Evolutionary conservation across 2,888 invertebrate species (phyloP).

Genomic region (Bimastos eiseni): DNA sequence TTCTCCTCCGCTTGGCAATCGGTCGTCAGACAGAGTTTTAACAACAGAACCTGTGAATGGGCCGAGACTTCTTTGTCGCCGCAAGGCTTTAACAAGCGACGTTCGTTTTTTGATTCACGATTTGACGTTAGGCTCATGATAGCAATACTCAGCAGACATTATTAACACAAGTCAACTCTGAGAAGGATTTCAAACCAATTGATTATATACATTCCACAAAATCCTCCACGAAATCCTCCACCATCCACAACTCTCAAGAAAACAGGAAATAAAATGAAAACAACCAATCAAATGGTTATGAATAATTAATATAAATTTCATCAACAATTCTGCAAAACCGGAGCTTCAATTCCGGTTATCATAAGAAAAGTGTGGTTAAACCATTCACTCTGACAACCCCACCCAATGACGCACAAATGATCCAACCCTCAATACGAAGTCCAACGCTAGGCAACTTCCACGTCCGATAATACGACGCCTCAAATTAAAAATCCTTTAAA

Average conservation of each 20-base stretch:
- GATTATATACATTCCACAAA: background rate
- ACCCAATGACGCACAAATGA: background rate
- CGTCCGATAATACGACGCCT: background rate
- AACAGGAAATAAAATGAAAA: background rate
- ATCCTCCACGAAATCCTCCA: background rate
- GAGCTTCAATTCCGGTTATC: background rate
- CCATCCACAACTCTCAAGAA: background rate
- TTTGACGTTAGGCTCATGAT: slow-evolving; percentile 2
- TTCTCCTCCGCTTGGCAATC: too few relatives aligned
- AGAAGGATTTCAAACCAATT: background rate
- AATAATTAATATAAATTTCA: background rate
- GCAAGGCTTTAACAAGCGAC: background rate
- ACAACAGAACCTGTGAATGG: background rate
- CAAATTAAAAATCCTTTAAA: background rate
- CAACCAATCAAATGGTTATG: too few relatives aligned
- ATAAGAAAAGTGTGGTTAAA: background rate
- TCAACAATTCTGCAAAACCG: background rate
- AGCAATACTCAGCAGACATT: background rate
- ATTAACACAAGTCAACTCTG: background rate
- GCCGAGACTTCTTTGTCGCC: background rate
- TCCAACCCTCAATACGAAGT: background rate
- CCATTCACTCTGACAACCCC: background rate
- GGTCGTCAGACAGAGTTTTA: background rate
- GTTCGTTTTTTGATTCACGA: background rate
- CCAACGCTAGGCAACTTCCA: background rate